These are phyloP conservation scores for Acanthopagrus latus DNA, from an alignment of 2,797 vertebrate genomes.

Conservation along the genomic window DNA sequence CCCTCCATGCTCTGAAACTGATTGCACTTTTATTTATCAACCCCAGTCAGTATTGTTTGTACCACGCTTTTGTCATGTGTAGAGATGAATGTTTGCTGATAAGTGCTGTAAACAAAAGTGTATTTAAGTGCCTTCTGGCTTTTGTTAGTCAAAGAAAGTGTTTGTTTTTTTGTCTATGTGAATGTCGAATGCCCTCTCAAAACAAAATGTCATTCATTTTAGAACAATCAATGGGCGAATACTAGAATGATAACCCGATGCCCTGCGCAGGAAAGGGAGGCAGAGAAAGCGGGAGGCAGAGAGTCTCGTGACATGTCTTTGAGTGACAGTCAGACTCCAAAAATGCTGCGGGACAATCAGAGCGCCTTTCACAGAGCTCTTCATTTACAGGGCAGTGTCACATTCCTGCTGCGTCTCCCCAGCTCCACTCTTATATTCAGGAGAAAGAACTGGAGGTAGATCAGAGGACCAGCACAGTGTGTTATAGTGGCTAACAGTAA, in stretches of 20 bases:
- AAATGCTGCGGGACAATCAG: slow-evolving; percentile 46
- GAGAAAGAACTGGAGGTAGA: neutral
- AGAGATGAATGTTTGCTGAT: slow-evolving; percentile 42
- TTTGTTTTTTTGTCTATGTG: slow-evolving; percentile 25
- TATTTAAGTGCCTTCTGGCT: slow-evolving; percentile 60
- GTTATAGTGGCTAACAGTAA: neutral
- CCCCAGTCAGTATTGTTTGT: slow-evolving; percentile 59
- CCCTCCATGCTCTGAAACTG: slow-evolving; percentile 32
- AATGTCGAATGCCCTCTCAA: slow-evolving; percentile 14
- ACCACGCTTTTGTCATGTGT: slow-evolving; percentile 8
- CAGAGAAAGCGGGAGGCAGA: neutral
- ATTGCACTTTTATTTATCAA: slow-evolving; percentile 46
- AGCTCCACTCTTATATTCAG: slow-evolving; percentile 1
- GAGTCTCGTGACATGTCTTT: neutral
- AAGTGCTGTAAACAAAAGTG: slow-evolving; percentile 39
- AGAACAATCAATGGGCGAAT: slow-evolving; percentile 10
- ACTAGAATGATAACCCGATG: neutral
- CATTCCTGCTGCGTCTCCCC: slow-evolving; percentile 56
- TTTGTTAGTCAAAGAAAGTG: slow-evolving; percentile 17
- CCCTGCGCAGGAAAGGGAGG: too few species aligned
- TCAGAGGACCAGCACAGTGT: neutral
- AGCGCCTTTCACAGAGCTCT: slow-evolving; percentile 44
- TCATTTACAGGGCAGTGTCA: slow-evolving; percentile 66
- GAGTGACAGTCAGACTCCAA: slow-evolving; percentile 60
- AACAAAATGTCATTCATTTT: slow-evolving; percentile 45